Percentiles rank a stretch among this genome's conserved stretches.
Conservation (phyloP, 2,113 vertebrate genomes). For the Shinisaurus crocodilurus region DNA sequence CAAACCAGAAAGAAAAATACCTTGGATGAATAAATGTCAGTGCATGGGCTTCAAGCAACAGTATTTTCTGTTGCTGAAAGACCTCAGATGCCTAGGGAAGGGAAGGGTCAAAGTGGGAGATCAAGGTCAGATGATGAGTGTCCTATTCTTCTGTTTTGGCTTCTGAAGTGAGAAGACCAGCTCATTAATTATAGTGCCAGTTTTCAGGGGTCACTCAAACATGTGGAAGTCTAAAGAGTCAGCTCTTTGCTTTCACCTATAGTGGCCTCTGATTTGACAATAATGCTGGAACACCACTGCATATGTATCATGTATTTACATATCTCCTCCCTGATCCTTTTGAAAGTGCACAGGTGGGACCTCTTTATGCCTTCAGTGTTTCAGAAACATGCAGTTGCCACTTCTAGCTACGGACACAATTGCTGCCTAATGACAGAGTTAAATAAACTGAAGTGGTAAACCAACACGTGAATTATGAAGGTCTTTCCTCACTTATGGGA, state of each 20-base stretch:
- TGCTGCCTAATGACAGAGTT: slow-evolving; percentile 3
- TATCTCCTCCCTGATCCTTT: not conserved
- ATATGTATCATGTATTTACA: slow-evolving; percentile 11
- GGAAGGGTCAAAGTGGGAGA: not conserved
- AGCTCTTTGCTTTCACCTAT: not conserved
- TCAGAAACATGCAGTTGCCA: slow-evolving; percentile 16
- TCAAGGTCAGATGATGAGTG: not conserved
- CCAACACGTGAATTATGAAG: slow-evolving; percentile 50
- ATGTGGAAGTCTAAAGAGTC: not conserved
- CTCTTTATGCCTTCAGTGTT: not conserved
- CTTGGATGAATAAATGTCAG: not conserved
- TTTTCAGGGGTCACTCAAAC: not conserved
- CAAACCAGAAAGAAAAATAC: not conserved
- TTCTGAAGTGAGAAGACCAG: not conserved
- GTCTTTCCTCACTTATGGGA: slow-evolving; percentile 33
- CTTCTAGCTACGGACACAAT: not conserved
- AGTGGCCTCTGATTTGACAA: not conserved
- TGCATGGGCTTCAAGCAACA: not conserved
- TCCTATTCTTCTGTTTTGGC: fast-evolving
- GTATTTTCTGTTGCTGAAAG: not conserved
- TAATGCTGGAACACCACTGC: not conserved
- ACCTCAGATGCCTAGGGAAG: not conserved
- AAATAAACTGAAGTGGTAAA: slow-evolving; percentile 61
- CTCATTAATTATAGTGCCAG: not conserved
- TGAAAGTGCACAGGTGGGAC: slow-evolving; percentile 3